These are phyloP conservation scores for Quadriops clusia DNA, from an alignment of 2,888 invertebrate genomes.

Conservation along the genomic window DNA sequence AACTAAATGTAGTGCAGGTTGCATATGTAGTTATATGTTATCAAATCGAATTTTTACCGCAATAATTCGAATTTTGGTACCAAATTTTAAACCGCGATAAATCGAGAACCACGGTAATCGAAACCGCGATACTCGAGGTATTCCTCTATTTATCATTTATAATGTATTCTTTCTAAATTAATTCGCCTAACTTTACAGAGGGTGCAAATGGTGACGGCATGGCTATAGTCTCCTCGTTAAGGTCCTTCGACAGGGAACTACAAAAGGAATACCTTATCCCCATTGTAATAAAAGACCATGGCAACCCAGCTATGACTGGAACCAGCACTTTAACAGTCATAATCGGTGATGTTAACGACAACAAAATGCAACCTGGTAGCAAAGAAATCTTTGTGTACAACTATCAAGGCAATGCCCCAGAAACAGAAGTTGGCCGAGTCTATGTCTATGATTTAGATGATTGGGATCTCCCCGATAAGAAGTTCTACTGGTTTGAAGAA, in stretches of 20 bases:
- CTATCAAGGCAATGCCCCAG: conserved; percentile 79
- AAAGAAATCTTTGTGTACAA: conserved; percentile 97
- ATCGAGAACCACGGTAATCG: no score
- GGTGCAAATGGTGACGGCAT: conserved; percentile 96
- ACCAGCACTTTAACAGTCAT: conserved; percentile 92
- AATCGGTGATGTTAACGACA: conserved; percentile 96
- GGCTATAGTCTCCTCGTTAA: conserved; percentile 89
- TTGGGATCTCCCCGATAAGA: conserved; percentile 97
- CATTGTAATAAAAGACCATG: conserved; percentile 94
- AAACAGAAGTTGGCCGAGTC: conserved; percentile 86
- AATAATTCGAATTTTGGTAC: no score
- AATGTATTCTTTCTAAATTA: no score
- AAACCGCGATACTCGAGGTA: no score
- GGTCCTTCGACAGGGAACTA: conserved; percentile 89
- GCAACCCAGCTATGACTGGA: conserved; percentile 92
- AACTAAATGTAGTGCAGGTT: no score
- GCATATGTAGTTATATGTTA: no score
- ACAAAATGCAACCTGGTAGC: conserved; percentile 95
- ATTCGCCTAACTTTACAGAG: conserved; percentile 55
- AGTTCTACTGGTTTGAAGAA: conserved; percentile 94
- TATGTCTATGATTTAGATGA: conserved; percentile 97
- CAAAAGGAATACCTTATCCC: conserved; percentile 95
- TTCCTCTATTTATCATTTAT: no score
- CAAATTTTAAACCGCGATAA: no score
- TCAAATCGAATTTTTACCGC: no score